Base-by-base conservation (phyloP, 2,797 vertebrate species). In the Arnoldichthys spilopterus region DNA sequence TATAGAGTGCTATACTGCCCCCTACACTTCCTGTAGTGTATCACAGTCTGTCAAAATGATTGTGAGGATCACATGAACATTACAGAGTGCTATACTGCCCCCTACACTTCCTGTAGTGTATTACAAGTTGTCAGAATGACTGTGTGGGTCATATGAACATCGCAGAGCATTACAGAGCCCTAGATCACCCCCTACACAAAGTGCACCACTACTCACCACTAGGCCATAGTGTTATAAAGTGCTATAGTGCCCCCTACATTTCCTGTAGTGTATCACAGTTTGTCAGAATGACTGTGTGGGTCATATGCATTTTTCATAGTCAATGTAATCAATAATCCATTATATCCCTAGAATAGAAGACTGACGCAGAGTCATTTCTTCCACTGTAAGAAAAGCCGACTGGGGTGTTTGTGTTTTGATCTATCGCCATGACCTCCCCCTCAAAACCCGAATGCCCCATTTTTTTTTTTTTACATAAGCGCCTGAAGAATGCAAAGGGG, bases 391-490 rank as follows among this genome's bases (percentile, higher is more conserved):
- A 32, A 62, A 62, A 62, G 59, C 59, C 20, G 7, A 34, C 5
- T 2, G 16, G 16, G 3, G 32, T 40, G 63, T 68, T 77, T 58
- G 61, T 63, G 71, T 59, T 53, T 81, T 77, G 59, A 59, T 74
- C 70, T 53, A n/a, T 68, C 15, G 43, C 32, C 51, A 58, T 49
- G 40, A 68, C 54, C 26, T 59, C 59, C 68, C 74, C 69, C 51
- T 87, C 84, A 74, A 83, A 85, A 83, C 85, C 85, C 70, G 76
- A 89, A 87, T 86, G 90, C 85, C 85, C 88, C 86, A 91, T 91
- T n/a, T n/a, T n/a, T n/a, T n/a, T n/a, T n/a, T n/a, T n/a, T n/a
- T 92, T 91, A 91, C 88, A 59, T 73, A 89, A 89, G 86, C 81
- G 81, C 84, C 87, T 68, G 68, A 86, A 90, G 92, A 93, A 93